These are phyloP conservation scores for Sitta europaea DNA, from an alignment of 2,113 vertebrate genomes.

Conservation along the genomic window DNA sequence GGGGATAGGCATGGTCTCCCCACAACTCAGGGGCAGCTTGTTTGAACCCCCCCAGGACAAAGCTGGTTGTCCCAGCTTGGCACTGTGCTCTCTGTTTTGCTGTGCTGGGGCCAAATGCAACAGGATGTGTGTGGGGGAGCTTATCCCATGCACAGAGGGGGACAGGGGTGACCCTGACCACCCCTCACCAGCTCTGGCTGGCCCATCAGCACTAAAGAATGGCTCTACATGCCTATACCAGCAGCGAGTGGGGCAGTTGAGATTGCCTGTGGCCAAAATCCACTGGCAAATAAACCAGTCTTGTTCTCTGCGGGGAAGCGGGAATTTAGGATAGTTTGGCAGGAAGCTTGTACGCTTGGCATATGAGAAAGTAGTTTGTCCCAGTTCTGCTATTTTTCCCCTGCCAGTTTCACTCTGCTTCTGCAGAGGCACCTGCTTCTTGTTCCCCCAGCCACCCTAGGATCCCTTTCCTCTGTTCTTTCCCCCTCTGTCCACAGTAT, in stretches of 20 bases:
- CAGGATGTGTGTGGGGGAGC: not conserved
- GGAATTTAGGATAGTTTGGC: slow-evolving; percentile 3
- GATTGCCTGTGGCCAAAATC: not conserved
- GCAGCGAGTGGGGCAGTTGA: rapidly evolving
- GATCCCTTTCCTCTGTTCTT: not conserved
- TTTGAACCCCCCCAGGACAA: not conserved
- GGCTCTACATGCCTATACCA: not conserved
- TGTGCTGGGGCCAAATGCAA: not conserved
- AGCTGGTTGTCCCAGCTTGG: not conserved
- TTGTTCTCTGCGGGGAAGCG: not conserved
- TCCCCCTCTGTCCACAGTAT: not conserved
- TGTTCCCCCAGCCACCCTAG: not conserved
- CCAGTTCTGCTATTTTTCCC: not conserved
- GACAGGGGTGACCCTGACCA: not conserved
- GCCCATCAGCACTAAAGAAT: rapidly evolving
- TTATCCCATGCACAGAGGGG: not conserved
- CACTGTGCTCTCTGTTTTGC: not conserved
- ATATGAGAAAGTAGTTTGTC: not conserved
- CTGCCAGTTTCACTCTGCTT: not conserved
- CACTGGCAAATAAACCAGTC: not conserved
- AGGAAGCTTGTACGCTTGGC: not conserved
- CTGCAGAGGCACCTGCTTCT: not conserved
- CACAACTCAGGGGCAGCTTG: not conserved
- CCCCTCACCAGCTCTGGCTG: not conserved
- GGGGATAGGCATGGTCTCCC: not conserved